Conservation (phyloP, 1,140 invertebrate genomes). For the Brachionus rotundiformis region DNA sequence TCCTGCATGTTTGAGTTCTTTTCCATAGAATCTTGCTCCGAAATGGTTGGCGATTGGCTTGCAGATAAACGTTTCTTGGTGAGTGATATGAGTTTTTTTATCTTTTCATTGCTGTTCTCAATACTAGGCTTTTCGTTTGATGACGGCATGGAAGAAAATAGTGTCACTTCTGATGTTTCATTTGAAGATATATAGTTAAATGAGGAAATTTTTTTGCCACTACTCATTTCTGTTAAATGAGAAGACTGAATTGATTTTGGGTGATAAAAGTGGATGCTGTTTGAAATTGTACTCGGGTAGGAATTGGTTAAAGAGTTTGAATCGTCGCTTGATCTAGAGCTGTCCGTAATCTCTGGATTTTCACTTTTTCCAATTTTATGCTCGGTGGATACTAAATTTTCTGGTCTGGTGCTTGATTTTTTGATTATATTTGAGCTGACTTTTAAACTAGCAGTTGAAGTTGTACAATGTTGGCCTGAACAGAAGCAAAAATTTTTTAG, state of each 20-base stretch:
- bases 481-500: slow-evolving; percentile 51
- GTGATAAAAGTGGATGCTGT: slow-evolving; percentile 51
- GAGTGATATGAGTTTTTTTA: neutral
- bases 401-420: neutral
- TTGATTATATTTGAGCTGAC: neutral
- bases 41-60: neutral
- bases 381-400: neutral
- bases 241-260: slow-evolving; percentile 35
- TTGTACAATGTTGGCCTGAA: slow-evolving; percentile 25
- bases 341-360: neutral
- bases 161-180: slow-evolving; percentile 16
- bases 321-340: slow-evolving; percentile 31
- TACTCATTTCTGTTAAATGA: slow-evolving; percentile 37
- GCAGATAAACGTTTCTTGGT: neutral
- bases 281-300: slow-evolving; percentile 11
- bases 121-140: neutral
- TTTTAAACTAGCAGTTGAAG: slow-evolving; percentile 25
- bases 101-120: neutral
- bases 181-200: neutral
- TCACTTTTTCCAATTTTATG: neutral
- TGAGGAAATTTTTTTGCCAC: slow-evolving; percentile 28
- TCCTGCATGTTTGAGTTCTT: slow-evolving; percentile 15
- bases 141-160: neutral
- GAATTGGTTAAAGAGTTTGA: slow-evolving; percentile 6
- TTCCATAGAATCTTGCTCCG: neutral